These are phyloP conservation scores for Aquatica leii DNA, from an alignment of 2,888 invertebrate species.

Conservation along the genomic window DNA sequence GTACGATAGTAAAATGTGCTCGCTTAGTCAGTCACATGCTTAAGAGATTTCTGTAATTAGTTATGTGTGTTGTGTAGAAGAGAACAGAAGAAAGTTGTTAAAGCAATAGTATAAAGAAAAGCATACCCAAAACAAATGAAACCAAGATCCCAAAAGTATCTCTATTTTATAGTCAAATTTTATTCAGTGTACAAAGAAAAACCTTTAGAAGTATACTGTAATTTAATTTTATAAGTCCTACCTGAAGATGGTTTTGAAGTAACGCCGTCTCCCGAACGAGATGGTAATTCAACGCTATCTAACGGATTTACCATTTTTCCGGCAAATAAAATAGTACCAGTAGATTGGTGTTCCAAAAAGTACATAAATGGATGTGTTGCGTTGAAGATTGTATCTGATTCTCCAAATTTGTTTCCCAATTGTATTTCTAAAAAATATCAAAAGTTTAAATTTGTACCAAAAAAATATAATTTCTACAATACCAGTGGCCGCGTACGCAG, in stretches of 20 bases:
- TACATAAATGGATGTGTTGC: slow-evolving; percentile 81
- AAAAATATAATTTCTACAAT: slow-evolving; percentile 22
- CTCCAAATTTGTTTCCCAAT: slow-evolving; percentile 77
- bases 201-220: slow-evolving; percentile 7
- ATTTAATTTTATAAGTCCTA: not conserved
- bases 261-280: slow-evolving; percentile 26
- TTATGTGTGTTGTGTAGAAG: too few relatives aligned
- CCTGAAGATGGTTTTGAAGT: slow-evolving; percentile 1
- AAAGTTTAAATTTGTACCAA: not conserved
- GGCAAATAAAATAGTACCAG: slow-evolving; percentile 77
- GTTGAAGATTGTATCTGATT: slow-evolving; percentile 67
- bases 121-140: too few relatives aligned
- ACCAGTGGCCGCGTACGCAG: slow-evolving; percentile 76
- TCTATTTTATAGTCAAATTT: not conserved
- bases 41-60: too few relatives aligned
- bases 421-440: slow-evolving; percentile 64
- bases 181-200: slow-evolving; percentile 9
- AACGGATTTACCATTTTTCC: slow-evolving; percentile 76
- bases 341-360: slow-evolving; percentile 79
- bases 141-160: too few relatives aligned
- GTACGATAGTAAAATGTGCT: too few relatives aligned
- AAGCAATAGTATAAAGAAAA: too few relatives aligned
- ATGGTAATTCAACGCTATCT: slow-evolving; percentile 50
- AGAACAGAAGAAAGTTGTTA: too few relatives aligned
- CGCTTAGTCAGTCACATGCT: too few relatives aligned